Evolutionary conservation across 2,113 vertebrate species (phyloP), one percentile per base, ranked within the genome.

Genomic region (Oncorhynchus gorbuscha): DNA sequence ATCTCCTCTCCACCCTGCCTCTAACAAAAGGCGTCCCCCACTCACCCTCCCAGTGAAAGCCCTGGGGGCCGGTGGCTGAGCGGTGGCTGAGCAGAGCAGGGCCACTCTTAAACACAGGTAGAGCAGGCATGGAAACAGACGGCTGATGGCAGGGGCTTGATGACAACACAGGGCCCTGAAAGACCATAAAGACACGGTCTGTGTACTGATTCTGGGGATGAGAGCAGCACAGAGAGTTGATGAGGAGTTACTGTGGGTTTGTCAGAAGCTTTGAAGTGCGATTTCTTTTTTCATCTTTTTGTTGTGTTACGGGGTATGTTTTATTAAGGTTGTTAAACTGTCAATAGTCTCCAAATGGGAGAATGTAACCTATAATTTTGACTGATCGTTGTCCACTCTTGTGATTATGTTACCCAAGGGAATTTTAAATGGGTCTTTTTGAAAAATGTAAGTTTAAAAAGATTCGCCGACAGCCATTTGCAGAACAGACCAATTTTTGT

Each of bases 31-130:
- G 83, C 82, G 45, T 89, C 82, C 78, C 88, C 77, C 67, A 9
- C 58, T 28, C 94, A 96, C 95, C 94, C 93, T 95, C 92, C 94
- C 94, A 83, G 83, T 83, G 72, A 91, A 90, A 89, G 80, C 87
- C 91, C 88, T 75, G 75, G 85, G 88, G 91, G 85, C 86, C 82
- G 5, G 67, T 62, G 64, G 89, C 82, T 81, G 81, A 84, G 83
- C 86, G 78, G 70, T 49, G 73, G 45, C 22, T 51, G 73, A 80
- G 87, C 84, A 18, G 51, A 18, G 64, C 24, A 9, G 83, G 84
- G 87, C 59, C n/a, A 85, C 82, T 85, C 88, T 92, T 89, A 89
- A 90, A 90, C 86, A 93, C 90, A 93, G 91, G 91, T 93, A 92
- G 84, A 86, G 87, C 82, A 85, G 77, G 82, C 89, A 48, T 88